Conservation (phyloP, 2,797 vertebrate species). For the Manis crassicaudata region DNA sequence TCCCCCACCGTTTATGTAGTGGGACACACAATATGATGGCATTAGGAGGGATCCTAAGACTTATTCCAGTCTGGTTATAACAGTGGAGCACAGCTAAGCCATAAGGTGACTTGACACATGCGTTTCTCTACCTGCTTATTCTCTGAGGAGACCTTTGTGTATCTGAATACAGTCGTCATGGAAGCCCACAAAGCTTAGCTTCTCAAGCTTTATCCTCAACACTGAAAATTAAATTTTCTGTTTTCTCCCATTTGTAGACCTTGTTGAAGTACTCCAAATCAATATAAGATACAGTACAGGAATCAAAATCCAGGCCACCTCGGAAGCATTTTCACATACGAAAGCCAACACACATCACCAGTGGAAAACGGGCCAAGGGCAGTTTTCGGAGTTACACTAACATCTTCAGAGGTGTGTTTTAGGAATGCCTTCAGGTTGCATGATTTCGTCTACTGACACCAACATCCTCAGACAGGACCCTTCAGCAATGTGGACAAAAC, state of each 20-base stretch:
- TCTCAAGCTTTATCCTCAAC: slow-evolving; percentile 20
- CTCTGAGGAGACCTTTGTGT: not conserved
- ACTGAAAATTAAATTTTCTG: not conserved
- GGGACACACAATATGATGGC: not conserved
- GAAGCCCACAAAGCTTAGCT: not conserved
- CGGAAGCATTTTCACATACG: not conserved
- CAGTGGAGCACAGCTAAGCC: not conserved
- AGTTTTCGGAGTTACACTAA: not conserved
- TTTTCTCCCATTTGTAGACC: slow-evolving; percentile 24
- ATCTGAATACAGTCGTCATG: not conserved
- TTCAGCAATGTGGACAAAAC: not conserved
- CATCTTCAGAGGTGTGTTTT: not conserved
- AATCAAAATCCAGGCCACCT: slow-evolving; percentile 29
- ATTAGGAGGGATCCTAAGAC: not conserved
- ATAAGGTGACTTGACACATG: not conserved
- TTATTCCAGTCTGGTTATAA: not conserved
- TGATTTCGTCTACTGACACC: not conserved
- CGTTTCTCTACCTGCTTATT: not conserved
- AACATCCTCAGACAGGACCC: not conserved
- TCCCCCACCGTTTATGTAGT: not conserved
- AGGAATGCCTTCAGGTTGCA: not conserved
- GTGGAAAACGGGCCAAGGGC: not conserved
- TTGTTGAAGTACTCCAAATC: not conserved
- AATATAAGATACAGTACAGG: not conserved
- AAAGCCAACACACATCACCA: not conserved